Evolutionary conservation across 2,797 vertebrate species (phyloP).

Genomic region (Pristis pectinata): DNA sequence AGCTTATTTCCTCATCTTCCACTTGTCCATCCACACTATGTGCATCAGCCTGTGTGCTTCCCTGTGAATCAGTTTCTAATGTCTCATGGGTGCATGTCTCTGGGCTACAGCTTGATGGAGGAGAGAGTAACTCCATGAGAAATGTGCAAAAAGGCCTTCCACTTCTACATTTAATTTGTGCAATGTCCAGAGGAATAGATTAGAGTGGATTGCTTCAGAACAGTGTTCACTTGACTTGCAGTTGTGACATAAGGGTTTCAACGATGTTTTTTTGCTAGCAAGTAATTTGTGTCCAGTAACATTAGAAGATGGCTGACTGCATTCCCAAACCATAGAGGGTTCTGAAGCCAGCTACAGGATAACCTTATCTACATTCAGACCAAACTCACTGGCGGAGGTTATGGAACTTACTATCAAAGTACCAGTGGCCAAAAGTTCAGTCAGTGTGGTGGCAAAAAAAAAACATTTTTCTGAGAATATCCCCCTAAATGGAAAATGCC

Average conservation of each 20-base stretch:
- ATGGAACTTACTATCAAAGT: neutral
- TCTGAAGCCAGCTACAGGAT: neutral
- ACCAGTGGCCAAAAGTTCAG: neutral
- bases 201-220: neutral
- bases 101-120: neutral
- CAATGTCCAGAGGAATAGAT: neutral
- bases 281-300: neutral
- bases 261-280: neutral
- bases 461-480: neutral
- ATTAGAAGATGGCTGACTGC: slow-evolving; percentile 1
- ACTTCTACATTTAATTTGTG: neutral
- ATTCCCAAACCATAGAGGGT: neutral
- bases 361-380: neutral
- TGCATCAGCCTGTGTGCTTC: neutral
- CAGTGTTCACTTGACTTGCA: neutral
- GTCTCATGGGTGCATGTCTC: neutral
- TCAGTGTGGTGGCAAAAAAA: neutral
- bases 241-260: neutral
- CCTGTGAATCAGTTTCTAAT: neutral
- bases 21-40: neutral
- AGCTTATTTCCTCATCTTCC: neutral
- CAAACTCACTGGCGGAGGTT: neutral
- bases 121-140: neutral
- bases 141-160: neutral
- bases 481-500: neutral